Base-by-base conservation (phyloP, 2,113 vertebrate genomes). In the Natator depressus region DNA sequence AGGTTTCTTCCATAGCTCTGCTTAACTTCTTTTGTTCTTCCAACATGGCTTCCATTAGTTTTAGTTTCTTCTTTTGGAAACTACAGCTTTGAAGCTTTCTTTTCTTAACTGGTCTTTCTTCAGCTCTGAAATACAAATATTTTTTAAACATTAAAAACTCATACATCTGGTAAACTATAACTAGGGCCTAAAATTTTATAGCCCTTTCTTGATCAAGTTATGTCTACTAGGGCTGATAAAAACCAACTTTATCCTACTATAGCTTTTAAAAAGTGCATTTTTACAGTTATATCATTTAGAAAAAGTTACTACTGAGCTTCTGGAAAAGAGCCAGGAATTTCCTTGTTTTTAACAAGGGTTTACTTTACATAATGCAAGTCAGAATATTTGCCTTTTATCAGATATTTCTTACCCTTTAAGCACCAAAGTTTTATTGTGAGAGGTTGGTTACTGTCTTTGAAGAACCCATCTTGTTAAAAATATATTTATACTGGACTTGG, bases 1-100 rank as follows among this genome's bases (percentile, higher is more conserved):
- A 99, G 1, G 99, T 99, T 98, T 99, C 99, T 96, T 99, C 99
- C 95, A 99, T 97, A 25, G 99, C 99, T 22, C 98, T 98, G 89
- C 98, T 99, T 89, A 99, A 98, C 97, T 98, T 98, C 95, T 97
- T 99, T 84, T 99, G 99, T 93, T 99, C 99, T 97, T 99, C 98
- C 95, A 99, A 96, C 99, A 99, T 99, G 86, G 99, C 98, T 95
- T 99, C 99, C 99, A 99, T 99, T 88, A 99, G 93, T 90, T 98
- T 98, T 96, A 99, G 97, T 94, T 99, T 99, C 98, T 98, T 99
- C 94, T 97, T 99, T 94, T 99, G 99, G 78, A 99, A 97, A 78
- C 98, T 98, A 91, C 98, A 96, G 51, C 97, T 98, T 94, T 98
- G 98, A 87, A 97, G 89, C 97, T 98, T 98, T 91, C 98, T 98